Base-by-base conservation (phyloP, 2,797 vertebrate genomes). In the Craterocephalus amniculus region DNA sequence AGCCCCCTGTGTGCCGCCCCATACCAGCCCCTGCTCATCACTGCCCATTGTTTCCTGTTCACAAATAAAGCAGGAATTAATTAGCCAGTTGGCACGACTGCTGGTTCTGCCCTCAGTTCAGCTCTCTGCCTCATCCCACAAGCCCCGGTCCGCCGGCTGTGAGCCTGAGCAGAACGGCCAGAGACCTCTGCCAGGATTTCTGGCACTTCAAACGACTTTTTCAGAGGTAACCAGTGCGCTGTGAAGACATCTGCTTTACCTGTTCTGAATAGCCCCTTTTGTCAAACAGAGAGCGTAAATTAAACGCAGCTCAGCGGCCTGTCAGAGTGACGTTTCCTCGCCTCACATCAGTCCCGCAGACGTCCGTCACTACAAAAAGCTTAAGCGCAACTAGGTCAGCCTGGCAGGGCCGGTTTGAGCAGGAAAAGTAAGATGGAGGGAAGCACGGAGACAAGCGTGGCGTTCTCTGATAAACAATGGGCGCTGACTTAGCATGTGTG, bases 11-110 rank as follows among this genome's bases (percentile, higher is more conserved):
- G 88, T 84, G 78, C 77, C 63, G 70, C 84, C 77, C 84, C 78
- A 70, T 76, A 58, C 83, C 66, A 80, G 83, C 83, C 86, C 83
- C 63, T 26, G 78, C 81, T 86, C 89, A 86, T 87, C 58, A 52
- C 87, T 83, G 71, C 87, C 87, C 88, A 92, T 93, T 91, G 90
- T 92, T 88, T 90, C 80, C 87, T 70, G 58, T 77, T 85, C 88
- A 73, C 90, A 88, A 92, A 91, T 91, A 89, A 91, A 91, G 88
- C 85, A 40, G 71, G 89, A 89, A 92, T 93, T 92, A 93, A 92
- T 93, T 90, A 90, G 88, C 85, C 80, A 74, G 72, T 88, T 90
- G 91, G 89, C 88, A 86, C 81, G 45, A 82, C 70, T 84, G 73
- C 51, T 45, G 73, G 86, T 82, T 81, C 83, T 56, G 70, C 80